phyloP scores from a whole-genome alignment of 2,797 vertebrate species.

The Channallabes apus region DNA sequence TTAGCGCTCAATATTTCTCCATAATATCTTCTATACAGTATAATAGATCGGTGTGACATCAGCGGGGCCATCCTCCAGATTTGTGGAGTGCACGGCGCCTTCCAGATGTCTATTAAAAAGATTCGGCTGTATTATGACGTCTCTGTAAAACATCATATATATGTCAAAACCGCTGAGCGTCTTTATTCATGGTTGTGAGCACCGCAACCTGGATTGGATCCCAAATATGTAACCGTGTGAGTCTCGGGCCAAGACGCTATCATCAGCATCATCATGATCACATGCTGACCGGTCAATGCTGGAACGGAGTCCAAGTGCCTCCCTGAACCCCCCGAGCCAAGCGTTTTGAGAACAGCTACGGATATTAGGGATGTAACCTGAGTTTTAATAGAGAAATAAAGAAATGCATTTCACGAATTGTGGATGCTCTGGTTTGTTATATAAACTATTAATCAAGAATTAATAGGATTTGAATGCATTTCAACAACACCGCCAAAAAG shows the following conservation, averaged over 20 bases:
- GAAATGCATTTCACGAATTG: neutral
- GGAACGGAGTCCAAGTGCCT: conserved; percentile 58
- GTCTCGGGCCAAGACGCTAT: conserved; percentile 58
- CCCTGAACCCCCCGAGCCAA: conserved; percentile 15
- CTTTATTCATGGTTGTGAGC: conserved; percentile 24
- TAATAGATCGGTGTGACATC: conserved; percentile 62
- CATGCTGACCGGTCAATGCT: conserved; percentile 53
- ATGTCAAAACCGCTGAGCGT: conserved; percentile 64
- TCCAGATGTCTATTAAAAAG: conserved; percentile 70
- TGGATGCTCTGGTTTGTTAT: neutral
- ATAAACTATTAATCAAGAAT: neutral
- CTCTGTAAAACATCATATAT: conserved; percentile 66
- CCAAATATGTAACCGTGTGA: conserved; percentile 45
- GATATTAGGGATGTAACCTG: neutral
- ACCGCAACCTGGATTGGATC: conserved; percentile 19
- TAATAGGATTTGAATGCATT: conserved; percentile 12
- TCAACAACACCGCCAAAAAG: conserved; percentile 18
- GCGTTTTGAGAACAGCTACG: neutral
- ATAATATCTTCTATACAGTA: conserved; percentile 50
- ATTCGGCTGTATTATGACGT: conserved; percentile 62
- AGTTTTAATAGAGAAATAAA: neutral
- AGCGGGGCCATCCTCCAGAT: conserved; percentile 64
- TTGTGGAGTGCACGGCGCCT: conserved; percentile 57
- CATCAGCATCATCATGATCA: conserved; percentile 34
- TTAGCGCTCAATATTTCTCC: conserved; percentile 53